Conservation (phyloP, 2,113 vertebrate species). For the Actenoides hombroni region DNA sequence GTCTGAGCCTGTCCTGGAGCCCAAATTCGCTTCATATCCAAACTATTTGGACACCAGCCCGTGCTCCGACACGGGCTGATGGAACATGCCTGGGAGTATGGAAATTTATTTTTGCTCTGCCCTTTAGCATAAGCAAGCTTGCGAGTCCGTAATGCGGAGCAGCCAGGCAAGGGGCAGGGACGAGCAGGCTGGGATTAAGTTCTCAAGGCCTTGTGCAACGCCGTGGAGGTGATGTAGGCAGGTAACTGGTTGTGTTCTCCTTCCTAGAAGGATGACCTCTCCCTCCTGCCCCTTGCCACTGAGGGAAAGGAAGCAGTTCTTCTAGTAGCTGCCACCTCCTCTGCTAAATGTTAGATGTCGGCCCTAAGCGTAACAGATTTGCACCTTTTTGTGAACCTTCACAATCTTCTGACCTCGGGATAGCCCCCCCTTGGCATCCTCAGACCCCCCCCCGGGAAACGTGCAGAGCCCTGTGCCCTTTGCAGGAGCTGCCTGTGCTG, state of each 20-base stretch:
- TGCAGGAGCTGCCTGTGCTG: not conserved
- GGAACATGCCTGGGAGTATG: constrained; percentile 50
- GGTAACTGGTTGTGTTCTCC: not conserved
- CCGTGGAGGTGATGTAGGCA: not conserved
- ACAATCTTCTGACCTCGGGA: not conserved
- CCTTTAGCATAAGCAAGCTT: constrained; percentile 44
- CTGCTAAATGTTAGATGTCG: not conserved
- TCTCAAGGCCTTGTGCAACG: not conserved
- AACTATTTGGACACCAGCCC: constrained; percentile 42
- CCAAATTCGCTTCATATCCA: constrained; percentile 42
- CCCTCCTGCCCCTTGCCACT: not conserved
- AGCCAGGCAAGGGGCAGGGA: not conserved
- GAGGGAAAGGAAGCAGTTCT: not conserved
- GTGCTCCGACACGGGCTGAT: not conserved
- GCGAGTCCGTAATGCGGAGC: not conserved
- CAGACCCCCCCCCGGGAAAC: accelerated
- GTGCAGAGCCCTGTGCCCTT: not conserved
- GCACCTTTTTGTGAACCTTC: not conserved
- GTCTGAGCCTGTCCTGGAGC: constrained; percentile 39
- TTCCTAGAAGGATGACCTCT: constrained; percentile 22
- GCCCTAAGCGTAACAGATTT: not conserved
- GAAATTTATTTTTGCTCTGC: constrained; percentile 56
- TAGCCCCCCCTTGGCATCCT: not conserved
- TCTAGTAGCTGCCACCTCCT: not conserved
- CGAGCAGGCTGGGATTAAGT: not conserved